Conservation (phyloP, 2,888 invertebrate species). For the Phortica okadai region DNA sequence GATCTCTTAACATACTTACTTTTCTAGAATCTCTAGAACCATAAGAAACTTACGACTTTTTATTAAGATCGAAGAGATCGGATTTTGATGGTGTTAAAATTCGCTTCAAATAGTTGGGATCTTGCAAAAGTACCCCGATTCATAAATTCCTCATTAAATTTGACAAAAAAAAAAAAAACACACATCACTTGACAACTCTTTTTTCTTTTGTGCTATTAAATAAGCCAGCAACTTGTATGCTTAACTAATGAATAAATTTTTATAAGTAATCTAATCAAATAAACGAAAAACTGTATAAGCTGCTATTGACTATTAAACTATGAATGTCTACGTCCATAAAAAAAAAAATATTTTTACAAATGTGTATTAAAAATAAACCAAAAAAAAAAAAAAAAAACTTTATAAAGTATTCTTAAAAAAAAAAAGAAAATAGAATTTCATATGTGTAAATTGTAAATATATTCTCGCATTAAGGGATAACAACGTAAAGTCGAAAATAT, state of each 20-base stretch:
- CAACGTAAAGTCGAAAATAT: neutral
- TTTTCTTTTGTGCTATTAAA: no score
- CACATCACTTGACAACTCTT: no score
- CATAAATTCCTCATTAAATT: no score
- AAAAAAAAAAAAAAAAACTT: neutral
- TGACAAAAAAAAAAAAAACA: no score
- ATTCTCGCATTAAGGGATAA: no score
- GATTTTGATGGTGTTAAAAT: no score
- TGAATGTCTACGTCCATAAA: neutral
- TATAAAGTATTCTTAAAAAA: neutral
- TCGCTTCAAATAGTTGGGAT: no score
- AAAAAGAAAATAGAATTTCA: neutral
- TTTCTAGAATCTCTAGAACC: no score
- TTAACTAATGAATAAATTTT: neutral
- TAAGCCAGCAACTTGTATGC: neutral
- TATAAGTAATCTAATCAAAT: neutral
- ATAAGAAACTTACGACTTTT: no score
- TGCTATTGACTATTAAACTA: neutral
- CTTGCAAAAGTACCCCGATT: no score
- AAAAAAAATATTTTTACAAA: neutral
- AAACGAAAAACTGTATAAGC: neutral
- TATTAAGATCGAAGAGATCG: no score
- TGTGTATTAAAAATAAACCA: neutral
- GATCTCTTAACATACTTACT: no score
- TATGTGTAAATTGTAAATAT: neutral